A percentile compares a stretch with the other conserved stretches of the same genome.
These are phyloP conservation scores for Vipera ursinii DNA, from an alignment of 2,797 vertebrate genomes.

Conservation along the genomic window DNA sequence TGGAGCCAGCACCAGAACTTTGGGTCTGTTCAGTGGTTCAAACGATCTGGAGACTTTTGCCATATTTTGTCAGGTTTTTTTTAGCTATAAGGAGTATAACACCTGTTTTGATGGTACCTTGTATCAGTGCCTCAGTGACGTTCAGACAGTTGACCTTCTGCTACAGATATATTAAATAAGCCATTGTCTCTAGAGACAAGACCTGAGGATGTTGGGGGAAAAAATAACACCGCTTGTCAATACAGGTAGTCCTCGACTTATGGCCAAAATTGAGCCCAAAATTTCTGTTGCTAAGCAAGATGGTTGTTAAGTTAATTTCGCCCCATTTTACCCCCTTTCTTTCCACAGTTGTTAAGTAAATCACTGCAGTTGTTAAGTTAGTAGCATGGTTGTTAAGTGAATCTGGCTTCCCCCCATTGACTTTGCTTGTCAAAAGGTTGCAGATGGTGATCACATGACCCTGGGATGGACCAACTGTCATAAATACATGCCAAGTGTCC, in stretches of 20 bases:
- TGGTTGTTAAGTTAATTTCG: not conserved
- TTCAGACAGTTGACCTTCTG: not conserved
- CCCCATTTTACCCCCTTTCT: not conserved
- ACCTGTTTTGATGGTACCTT: not conserved
- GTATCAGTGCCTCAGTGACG: not conserved
- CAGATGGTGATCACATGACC: not conserved
- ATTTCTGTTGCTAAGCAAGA: not conserved
- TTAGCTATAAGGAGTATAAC: not conserved
- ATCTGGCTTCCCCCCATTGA: not conserved
- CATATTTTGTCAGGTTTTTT: not conserved
- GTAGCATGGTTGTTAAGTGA: not conserved
- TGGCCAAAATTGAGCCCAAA: not conserved
- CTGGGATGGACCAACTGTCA: not conserved
- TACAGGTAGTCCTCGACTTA: not conserved
- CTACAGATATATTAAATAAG: not conserved
- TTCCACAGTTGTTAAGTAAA: not conserved
- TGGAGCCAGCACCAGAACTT: not conserved
- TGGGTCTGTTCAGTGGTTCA: not conserved
- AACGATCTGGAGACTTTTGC: not conserved
- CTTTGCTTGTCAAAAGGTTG: not conserved
- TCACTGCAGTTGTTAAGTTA: not conserved
- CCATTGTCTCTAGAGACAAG: not conserved
- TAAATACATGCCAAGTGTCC: not conserved
- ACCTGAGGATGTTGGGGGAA: not conserved
- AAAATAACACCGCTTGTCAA: not conserved